Evolutionary conservation across 1,140 invertebrate genomes (phyloP).

Genomic region (Bombus consobrinus): DNA sequence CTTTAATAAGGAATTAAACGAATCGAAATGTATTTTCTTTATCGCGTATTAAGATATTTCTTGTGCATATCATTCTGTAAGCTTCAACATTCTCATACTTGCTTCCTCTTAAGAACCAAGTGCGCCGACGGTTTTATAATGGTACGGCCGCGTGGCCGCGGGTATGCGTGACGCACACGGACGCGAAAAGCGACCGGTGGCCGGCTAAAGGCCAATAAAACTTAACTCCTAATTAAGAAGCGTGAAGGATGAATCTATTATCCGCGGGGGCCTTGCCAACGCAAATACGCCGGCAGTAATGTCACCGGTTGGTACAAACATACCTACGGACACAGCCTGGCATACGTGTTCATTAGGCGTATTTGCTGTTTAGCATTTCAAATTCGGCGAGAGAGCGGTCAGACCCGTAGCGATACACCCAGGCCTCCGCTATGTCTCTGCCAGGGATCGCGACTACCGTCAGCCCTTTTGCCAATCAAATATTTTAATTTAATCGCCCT

Average conservation of each 20-base stretch:
- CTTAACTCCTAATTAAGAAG: conserved; percentile 82
- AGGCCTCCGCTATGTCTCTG: conserved; percentile 22
- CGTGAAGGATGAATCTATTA: conserved; percentile 83
- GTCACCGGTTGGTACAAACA: conserved; percentile 78
- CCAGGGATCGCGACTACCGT: conserved; percentile 4
- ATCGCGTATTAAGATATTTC: no score
- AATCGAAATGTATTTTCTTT: no score
- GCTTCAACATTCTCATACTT: no score
- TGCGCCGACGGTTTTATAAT: conserved; percentile 44
- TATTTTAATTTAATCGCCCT: conserved; percentile 82
- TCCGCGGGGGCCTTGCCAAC: conserved; percentile 71
- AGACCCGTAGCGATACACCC: conserved; percentile 65
- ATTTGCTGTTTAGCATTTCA: conserved; percentile 83
- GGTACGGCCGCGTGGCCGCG: conserved; percentile 32
- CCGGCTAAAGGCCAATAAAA: conserved; percentile 80
- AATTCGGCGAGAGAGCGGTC: conserved; percentile 72
- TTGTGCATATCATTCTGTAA: no score
- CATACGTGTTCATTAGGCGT: conserved; percentile 83
- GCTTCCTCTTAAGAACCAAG: neutral
- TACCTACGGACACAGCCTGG: conserved; percentile 75
- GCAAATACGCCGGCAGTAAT: conserved; percentile 77
- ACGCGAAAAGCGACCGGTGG: conserved; percentile 47
- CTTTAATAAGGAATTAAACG: no score
- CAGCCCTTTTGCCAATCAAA: conserved; percentile 79
- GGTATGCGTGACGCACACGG: conserved; percentile 32